Evolutionary conservation across 1,140 invertebrate genomes (phyloP).

Genomic region (Trichogramma pretiosum): DNA sequence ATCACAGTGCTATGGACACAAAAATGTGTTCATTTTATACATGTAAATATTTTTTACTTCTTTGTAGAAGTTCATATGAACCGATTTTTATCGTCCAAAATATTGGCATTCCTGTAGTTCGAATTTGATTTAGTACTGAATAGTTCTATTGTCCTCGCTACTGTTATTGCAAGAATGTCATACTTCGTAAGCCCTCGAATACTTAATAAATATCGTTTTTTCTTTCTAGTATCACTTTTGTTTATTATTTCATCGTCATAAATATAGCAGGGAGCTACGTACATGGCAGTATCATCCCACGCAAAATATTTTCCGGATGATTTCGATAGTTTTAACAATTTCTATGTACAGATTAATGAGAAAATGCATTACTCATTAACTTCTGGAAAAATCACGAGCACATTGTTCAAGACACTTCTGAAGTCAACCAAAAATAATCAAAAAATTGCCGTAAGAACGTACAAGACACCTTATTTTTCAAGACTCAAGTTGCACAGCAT

Average conservation of each 20-base stretch:
- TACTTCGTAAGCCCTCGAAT: conserved; percentile 19
- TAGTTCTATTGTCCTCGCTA: too few species aligned
- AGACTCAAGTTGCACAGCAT: conserved; percentile 13
- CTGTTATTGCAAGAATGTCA: conserved; percentile 5
- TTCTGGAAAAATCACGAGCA: conserved; percentile 17
- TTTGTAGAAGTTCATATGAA: conserved; percentile 12
- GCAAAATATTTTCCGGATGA: conserved; percentile 30
- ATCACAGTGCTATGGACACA: conserved; percentile 48
- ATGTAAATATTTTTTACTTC: conserved; percentile 30
- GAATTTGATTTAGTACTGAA: conserved; percentile 10
- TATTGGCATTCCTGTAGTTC: conserved; percentile 8
- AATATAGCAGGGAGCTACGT: conserved; percentile 34
- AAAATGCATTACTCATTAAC: conserved; percentile 12
- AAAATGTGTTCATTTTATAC: conserved; percentile 43
- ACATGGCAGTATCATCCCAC: conserved; percentile 41
- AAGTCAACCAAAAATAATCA: too few species aligned
- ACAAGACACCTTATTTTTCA: conserved; percentile 2
- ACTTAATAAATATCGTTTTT: conserved; percentile 22
- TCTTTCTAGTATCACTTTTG: conserved; percentile 20
- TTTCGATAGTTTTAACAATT: conserved; percentile 16
- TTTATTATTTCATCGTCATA: too few species aligned
- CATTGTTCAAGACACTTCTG: conserved; percentile 21
- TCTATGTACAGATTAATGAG: conserved; percentile 15
- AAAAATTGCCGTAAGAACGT: too few species aligned
- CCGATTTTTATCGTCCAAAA: too few species aligned